Base-by-base conservation (phyloP, 2,113 vertebrate genomes). In the Empidonax traillii region DNA sequence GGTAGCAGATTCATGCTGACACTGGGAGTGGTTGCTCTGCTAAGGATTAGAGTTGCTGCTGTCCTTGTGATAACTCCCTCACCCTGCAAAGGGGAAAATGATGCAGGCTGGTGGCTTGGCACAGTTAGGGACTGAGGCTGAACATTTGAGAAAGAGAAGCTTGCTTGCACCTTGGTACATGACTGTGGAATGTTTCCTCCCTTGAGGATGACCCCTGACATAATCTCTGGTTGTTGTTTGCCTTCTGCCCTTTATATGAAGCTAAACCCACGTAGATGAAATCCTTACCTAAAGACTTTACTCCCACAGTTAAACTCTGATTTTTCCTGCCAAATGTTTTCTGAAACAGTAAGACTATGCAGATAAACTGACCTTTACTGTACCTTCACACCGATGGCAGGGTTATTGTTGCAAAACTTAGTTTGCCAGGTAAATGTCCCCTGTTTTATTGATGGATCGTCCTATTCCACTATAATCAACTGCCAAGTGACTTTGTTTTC, bases 401-500 rank as follows among this genome's bases (percentile, higher is more conserved):
- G 21, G 35, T 44, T 89, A n/a, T 3, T 51, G 52, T 33, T 55
- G 43, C 63, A 86, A 30, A 86, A 22, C 25, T 74, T 46, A 33
- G 14, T 6, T 0, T 51, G 82, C 75, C 23, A 74, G 82, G 65
- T 86, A 28, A 63, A 73, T 30, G 35, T 23, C 27, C 47, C 79
- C 46, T 67, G 7, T 87, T 82, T 35, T 62, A 27, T 39, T n/a
- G 67, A 66, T 73, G 59, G 47, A 3, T 58, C n/a, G 4, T 51
- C 53, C 69, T 46, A 20, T 82, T 85, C 58, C 27, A 5, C 80
- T 51, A 2, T 18, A 61, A 31, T 61, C 61, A 47, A 15, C 49
- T 87, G 89, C 84, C 74, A 93, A 94, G 41, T 5, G 85, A 58
- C 74, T 95, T 69, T 72, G 35, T 86, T 90, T 86, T 84, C 65